These are phyloP conservation scores for Leptobrachium ailaonicum DNA, from an alignment of 2,113 vertebrate species.

Conservation along the genomic window DNA sequence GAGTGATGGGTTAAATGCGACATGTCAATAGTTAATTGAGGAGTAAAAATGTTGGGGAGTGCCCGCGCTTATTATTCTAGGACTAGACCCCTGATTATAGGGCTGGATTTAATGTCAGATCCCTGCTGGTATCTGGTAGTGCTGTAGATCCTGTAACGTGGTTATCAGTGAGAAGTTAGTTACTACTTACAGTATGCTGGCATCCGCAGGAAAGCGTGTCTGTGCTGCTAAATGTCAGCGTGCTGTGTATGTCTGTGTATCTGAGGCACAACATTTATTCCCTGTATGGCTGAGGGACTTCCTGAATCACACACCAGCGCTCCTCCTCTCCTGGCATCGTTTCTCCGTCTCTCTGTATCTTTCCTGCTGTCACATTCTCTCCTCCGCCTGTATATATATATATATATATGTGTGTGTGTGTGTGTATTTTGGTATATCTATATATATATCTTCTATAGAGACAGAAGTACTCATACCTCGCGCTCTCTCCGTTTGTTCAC, in stretches of 20 bases:
- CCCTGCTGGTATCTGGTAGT: not conserved
- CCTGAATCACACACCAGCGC: conserved; percentile 13
- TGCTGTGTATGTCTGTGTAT: conserved; percentile 17
- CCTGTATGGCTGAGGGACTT: conserved; percentile 11
- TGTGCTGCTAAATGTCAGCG: conserved; percentile 1
- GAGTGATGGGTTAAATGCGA: too few relatives aligned
- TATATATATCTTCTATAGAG: too few relatives aligned
- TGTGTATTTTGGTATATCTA: too few relatives aligned
- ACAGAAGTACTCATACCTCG: too few relatives aligned
- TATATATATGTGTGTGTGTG: too few relatives aligned
- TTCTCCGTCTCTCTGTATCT: conserved; percentile 20
- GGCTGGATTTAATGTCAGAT: too few relatives aligned
- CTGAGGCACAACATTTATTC: conserved; percentile 24
- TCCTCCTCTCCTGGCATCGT: conserved; percentile 39
- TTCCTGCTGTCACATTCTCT: not conserved
- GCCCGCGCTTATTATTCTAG: too few relatives aligned
- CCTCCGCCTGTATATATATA: not conserved
- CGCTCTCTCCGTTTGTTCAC: too few relatives aligned
- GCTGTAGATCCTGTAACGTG: not conserved
- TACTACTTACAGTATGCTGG: conserved; percentile 35
- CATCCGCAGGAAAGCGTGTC: conserved; percentile 16
- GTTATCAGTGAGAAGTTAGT: not conserved
- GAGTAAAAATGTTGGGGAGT: too few relatives aligned
- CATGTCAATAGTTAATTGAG: too few relatives aligned
- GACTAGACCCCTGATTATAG: too few relatives aligned